Evolutionary conservation across 2,888 invertebrate genomes (phyloP), one percentile per base, ranked within the genome.

Genomic region (Tenthredo livida): DNA sequence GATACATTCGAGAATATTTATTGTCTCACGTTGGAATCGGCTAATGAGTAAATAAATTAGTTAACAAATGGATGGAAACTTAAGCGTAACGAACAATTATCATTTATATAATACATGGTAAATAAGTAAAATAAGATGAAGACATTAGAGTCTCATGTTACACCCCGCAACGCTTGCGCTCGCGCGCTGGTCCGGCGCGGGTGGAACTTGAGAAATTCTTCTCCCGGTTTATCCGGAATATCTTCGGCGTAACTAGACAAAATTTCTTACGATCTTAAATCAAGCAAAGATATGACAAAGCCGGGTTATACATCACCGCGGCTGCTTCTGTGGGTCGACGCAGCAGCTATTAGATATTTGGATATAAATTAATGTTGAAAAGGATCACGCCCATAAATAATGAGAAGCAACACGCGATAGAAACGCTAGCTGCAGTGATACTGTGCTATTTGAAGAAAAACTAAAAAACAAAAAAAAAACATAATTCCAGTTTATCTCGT

Each of bases 201-300:
- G 33, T 33, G 67, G 73, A 73, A 21, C n/a, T 43, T 21, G 43
- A 50, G 12, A 50, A 77, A 77, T 50, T 77, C 77, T 54, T 77
- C 54, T 10, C 33, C 1, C 29, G 25, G 15, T 77, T 77, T 77
- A 77, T 77, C 77, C 50, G 50, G 33, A 73, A 73, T 50, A 47
- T 77, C 50, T 77, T 77, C 33, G 77, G 77, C 54, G 77, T 33
- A 77, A 77, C 77, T 77, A 54, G 77, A 77, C 47, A 77, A 54
- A 40, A 40, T 77, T 77, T 77, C 33, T 54, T 50, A 50, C 54
- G 50, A 50, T 77, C 47, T 40, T 50, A 77, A 77, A 77, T 77
- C 77, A 77, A 77, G 50, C 50, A 77, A 77, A 77, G 77, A 77
- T 77, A 77, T 77, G 47, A 77, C 77, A 54, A 77, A 77, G 77